phyloP scores from a whole-genome alignment of 1,140 invertebrate species.

The Centruroides vittatus region DNA sequence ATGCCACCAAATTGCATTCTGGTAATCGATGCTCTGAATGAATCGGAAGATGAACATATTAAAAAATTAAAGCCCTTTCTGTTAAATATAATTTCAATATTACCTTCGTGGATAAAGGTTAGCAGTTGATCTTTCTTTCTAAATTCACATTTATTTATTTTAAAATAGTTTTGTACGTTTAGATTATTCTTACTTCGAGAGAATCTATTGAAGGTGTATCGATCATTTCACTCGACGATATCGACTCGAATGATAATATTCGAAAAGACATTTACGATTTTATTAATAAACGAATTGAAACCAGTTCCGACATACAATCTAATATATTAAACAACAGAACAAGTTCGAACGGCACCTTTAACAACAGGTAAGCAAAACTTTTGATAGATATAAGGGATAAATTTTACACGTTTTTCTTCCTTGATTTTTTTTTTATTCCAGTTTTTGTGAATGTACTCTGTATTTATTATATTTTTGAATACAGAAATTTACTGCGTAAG shows the following conservation, averaged over 20 bases:
- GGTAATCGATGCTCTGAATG: conserved; percentile 81
- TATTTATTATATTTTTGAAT: too few species aligned
- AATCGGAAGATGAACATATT: conserved; percentile 79
- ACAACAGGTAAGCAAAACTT: neutral
- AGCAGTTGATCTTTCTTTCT: conserved; percentile 35
- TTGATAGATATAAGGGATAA: too few species aligned
- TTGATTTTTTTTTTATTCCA: too few species aligned
- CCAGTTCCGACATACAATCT: neutral
- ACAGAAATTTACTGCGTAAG: too few species aligned
- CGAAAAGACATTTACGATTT: conserved; percentile 1
- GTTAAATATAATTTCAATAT: conserved; percentile 60
- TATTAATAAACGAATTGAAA: neutral
- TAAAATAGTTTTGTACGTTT: neutral
- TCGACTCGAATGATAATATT: neutral
- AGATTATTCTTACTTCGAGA: conserved; percentile 6
- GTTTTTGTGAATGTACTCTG: too few species aligned
- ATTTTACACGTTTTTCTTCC: too few species aligned
- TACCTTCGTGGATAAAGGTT: conserved; percentile 81
- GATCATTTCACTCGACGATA: neutral
- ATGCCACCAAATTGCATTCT: conserved; percentile 45
- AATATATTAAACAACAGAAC: neutral
- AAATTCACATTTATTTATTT: neutral
- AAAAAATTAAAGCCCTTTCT: conserved; percentile 79
- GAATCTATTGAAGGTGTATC: neutral
- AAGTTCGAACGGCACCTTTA: neutral